Base-by-base conservation (phyloP, 2,797 vertebrate genomes). In the Microctenopoma lineatum region DNA sequence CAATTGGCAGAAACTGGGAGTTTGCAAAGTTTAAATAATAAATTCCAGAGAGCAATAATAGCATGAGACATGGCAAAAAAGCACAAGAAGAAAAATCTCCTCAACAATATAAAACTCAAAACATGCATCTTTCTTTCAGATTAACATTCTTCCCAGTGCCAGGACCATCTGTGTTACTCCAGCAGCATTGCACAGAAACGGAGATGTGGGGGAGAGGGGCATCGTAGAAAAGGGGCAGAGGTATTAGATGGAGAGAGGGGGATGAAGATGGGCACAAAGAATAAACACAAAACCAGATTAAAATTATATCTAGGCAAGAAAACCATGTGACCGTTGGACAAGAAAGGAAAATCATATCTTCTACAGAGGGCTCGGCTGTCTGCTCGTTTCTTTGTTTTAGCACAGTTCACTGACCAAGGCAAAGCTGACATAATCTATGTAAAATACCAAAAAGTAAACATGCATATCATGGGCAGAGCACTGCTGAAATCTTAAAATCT, bases 111-210 rank as follows among this genome's bases (percentile, higher is more conserved):
- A 52, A 79, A 83, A 58, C 54, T 70, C 60, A 73, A 70, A 81
- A 83, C 69, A 79, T 68, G 58, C 73, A 80, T 84, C 77, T 36
- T 77, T 75, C 61, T 84, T 70, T 73, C 59, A 77, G 79, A 89
- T 87, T 84, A 89, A 85, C 86, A 88, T 87, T 85, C 62, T 16
- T 68, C 76, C 67, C 73, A 72, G 75, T 84, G 84, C 81, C 76
- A 86, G 53, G 67, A 77, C 87, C 89, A 87, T 90, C 87, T 90
- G 89, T 84, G 84, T 81, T 83, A 77, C 81, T 81, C 79, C 86
- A 87, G 79, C 47, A 75, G 70, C 72, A 73, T 88, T 84, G 85
- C 84, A 84, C 41, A 54, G 58, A 77, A 54, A 84, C 70, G 68
- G 67, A 84, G 53, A 84, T 66, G 80, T 82, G 69, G 64, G 77